Evolutionary conservation across 2,797 vertebrate species (phyloP), one percentile per base, ranked within the genome.

Genomic region (Rhinella marina): DNA sequence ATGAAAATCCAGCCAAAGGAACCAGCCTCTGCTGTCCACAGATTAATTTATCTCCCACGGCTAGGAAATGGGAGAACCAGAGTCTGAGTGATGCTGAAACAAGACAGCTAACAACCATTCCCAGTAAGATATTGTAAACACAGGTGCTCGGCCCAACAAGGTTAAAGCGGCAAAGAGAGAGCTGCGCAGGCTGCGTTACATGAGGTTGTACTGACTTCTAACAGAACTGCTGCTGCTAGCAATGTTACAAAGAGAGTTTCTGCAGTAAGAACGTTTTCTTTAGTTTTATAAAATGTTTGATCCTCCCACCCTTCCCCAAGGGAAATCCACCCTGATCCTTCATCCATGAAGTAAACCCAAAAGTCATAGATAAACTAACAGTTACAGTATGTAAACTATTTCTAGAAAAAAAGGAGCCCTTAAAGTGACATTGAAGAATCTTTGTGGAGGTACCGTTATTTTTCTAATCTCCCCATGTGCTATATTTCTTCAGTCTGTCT

Each of bases 261-360:
- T 73, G 56, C 85, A 83, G 54, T 54, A 84, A 78, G 85, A 89
- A 84, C 70, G 64, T 48, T 87, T 89, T 80, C 84, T 86, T 84
- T 84, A 64, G 73, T 75, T 78, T 64, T 50, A 61, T 62, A 76
- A 32, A 86, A 84, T 73, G 81, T 77, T 80, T 80, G 80, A 86
- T 89, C 86, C 62, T 89, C 88, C 88, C 88, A 86, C 88, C 88
- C 88, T 79, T 84, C 56, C 88, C 88, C 88, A 19, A 78, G 88
- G 81, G 88, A 66, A 86, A 89, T 89, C 88, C 88, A 89, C 88
- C 85, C 88, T 75, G 73, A 84, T 80, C 85, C 62, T 75, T 89
- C 75, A 62, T 84, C 72, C 48, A 79, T 85, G 79, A 86, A 70
- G 70, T 57, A 25, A 52, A 17, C 23, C 77, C 23, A 68, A 86